These are phyloP conservation scores for Steinernema feltiae DNA, from an alignment of 1,140 invertebrate species.

Conservation along the genomic window DNA sequence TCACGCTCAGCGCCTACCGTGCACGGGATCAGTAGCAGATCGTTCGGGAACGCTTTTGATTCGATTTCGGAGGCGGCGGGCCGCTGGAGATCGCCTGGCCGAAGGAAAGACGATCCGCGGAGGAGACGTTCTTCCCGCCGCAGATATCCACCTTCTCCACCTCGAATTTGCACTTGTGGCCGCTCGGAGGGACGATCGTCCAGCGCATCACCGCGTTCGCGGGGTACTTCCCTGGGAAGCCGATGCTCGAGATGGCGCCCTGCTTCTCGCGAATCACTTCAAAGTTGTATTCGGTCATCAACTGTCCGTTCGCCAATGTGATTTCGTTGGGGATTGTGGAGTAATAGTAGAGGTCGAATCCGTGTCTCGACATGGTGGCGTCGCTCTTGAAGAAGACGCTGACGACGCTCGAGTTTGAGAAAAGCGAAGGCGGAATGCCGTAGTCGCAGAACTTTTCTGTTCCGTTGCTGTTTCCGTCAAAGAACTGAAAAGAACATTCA, in stretches of 20 bases:
- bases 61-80: neutral
- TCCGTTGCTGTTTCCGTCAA: constrained; percentile 15
- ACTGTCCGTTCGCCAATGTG: neutral
- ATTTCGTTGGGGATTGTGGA: constrained; percentile 18
- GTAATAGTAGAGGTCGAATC: constrained; percentile 42
- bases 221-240: neutral
- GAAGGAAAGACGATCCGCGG: neutral
- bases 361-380: constrained; percentile 28
- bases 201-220: neutral
- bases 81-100: neutral
- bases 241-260: neutral
- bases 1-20: neutral
- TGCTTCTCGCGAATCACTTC: neutral
- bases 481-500: constrained; percentile 14
- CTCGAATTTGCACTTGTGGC: neutral
- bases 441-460: constrained; percentile 38
- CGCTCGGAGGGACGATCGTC: neutral
- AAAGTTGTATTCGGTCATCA: neutral
- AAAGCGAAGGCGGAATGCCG: constrained; percentile 29
- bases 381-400: constrained; percentile 37
- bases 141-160: neutral
- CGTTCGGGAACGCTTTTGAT: neutral
- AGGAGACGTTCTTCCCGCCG: neutral
- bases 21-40: neutral
- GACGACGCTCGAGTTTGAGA: constrained; percentile 35